phyloP scores from a whole-genome alignment of 30 jellyfish, hydroid and myxozoan genomes.

The Turritopsis rubra region DNA sequence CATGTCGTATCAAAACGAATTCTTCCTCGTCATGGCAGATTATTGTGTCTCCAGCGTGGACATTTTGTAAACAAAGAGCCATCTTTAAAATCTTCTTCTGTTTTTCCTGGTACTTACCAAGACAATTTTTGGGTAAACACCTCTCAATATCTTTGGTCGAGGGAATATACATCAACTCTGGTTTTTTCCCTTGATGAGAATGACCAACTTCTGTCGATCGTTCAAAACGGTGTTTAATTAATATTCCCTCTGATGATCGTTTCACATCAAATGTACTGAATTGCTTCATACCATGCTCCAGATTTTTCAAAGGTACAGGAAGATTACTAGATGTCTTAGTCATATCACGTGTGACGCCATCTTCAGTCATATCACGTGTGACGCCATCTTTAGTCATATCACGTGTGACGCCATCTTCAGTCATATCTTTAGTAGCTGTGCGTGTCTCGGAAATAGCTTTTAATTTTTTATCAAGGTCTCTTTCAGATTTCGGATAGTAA shows the following conservation, averaged over 20 bases:
- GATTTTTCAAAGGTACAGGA: neutral
- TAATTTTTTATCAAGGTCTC: no score
- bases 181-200: neutral
- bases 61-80: neutral
- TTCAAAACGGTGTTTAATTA: neutral
- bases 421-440: neutral
- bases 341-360: neutral
- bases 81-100: neutral
- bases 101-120: neutral
- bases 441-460: neutral
- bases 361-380: neutral
- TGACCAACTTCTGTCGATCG: neutral
- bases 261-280: neutral
- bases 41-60: neutral
- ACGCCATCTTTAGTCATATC: neutral
- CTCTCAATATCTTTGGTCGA: neutral
- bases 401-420: neutral
- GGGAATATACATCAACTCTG: neutral
- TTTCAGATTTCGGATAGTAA: neutral
- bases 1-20: neutral
- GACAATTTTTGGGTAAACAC: neutral
- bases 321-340: no score
- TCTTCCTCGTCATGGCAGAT: neutral
- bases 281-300: neutral
- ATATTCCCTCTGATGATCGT: neutral